Evolutionary conservation across 2,797 vertebrate species (phyloP).

Genomic region (Chelon auratus): DNA sequence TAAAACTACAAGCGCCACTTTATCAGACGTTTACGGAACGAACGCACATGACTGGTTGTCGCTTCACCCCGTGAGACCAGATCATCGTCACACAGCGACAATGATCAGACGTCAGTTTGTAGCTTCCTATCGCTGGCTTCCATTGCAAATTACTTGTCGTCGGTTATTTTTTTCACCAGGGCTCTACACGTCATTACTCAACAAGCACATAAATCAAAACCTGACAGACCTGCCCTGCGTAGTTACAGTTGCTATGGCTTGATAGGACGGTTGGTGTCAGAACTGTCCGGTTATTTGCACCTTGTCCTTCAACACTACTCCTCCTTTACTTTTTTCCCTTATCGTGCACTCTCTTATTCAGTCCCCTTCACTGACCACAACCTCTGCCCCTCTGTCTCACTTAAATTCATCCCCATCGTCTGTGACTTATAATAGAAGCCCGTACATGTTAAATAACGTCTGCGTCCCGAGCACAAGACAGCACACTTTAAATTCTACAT

Average conservation of each 20-base stretch:
- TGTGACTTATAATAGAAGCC: slow-evolving; percentile 56
- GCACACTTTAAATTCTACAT: slow-evolving; percentile 74
- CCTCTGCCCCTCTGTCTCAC: slow-evolving; percentile 22
- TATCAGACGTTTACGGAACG: too few relatives aligned
- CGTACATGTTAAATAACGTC: slow-evolving; percentile 64
- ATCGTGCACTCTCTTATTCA: background rate
- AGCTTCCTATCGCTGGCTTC: too few relatives aligned
- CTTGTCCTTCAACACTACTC: slow-evolving; percentile 2
- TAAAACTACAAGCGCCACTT: too few relatives aligned
- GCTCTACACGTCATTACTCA: background rate
- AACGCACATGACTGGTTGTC: too few relatives aligned
- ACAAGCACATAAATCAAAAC: slow-evolving; percentile 8
- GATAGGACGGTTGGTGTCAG: slow-evolving; percentile 5
- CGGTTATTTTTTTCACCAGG: too few relatives aligned
- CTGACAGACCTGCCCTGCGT: background rate
- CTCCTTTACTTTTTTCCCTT: background rate
- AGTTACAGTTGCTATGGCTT: slow-evolving; percentile 13
- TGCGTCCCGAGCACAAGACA: slow-evolving; percentile 49
- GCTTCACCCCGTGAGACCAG: too few relatives aligned
- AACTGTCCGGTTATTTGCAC: background rate
- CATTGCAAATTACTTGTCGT: too few relatives aligned
- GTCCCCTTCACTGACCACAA: slow-evolving; percentile 8
- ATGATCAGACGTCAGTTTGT: too few relatives aligned
- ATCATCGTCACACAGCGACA: too few relatives aligned
- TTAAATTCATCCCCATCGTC: slow-evolving; percentile 30